phyloP scores from a whole-genome alignment of 2,113 vertebrate species.

The Ageneiosus marmoratus region DNA sequence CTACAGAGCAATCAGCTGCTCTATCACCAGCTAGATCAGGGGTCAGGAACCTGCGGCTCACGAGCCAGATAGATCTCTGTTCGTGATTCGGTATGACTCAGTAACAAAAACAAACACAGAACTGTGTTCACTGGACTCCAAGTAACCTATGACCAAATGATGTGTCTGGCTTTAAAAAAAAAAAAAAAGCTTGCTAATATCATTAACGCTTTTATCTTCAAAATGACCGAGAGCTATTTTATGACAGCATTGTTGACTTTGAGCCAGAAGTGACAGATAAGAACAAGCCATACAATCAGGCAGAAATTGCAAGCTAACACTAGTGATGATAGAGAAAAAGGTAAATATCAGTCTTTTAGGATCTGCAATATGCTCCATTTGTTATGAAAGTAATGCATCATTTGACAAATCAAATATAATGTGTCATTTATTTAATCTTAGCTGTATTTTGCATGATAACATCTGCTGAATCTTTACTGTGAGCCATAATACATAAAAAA shows the following conservation, averaged over 20 bases:
- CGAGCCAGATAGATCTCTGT: not conserved
- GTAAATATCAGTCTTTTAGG: not conserved
- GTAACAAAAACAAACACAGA: conserved; percentile 10
- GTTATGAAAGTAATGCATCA: not conserved
- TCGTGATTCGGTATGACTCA: not conserved
- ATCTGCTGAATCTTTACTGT: not conserved
- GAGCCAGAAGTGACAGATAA: not conserved
- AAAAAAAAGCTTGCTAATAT: not conserved
- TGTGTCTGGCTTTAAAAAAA: not conserved
- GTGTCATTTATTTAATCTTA: not conserved
- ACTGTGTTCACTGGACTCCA: not conserved
- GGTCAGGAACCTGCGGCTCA: not conserved
- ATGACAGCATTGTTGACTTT: not conserved
- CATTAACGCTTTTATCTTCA: not conserved
- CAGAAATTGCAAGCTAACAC: not conserved
- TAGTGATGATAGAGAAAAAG: not conserved
- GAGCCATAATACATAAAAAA: not conserved
- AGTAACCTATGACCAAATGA: not conserved
- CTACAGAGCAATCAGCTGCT: conserved; percentile 33
- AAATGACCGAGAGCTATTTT: not conserved
- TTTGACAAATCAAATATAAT: not conserved
- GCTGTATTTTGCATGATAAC: not conserved
- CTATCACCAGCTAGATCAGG: conserved; percentile 29
- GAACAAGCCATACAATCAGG: not conserved
- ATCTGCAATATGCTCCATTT: not conserved